Evolutionary conservation across 1,140 invertebrate genomes (phyloP), one percentile per base, ranked within the genome.

Genomic region (Apis florea): DNA sequence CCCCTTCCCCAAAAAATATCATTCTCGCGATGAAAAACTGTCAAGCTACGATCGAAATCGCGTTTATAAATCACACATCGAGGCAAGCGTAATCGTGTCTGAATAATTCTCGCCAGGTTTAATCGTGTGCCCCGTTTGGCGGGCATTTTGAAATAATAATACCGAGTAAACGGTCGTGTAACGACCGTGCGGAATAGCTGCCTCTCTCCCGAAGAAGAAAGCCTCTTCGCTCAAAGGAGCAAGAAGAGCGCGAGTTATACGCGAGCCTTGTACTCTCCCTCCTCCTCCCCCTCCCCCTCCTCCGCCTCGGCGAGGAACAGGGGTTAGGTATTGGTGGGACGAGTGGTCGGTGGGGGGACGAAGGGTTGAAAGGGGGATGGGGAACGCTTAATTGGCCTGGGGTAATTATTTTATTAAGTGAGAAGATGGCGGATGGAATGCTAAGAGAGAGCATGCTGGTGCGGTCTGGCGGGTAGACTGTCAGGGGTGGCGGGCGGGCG

Each of bases 401-500:
- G 90, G 92, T 93, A 93, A 93, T 93, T 93, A 93, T 93, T 93
- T 93, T 93, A 93, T 93, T 93, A 93, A 93, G 92, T 93, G 92
- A 93, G 92, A 93, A 93, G 91, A 93, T 93, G 91, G 92, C 90
- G 91, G 90, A 91, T 89, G 88, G 92, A 93, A 93, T 93, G 89
- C 87, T 91, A 90, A 93, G 89, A 91, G 90, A 86, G 90, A 87
- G 81, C 76, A 89, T 67, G 83, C 79, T 83, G 77, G 84, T 88
- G 87, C 84, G 87, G 87, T 88, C 87, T 88, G 87, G 73, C 85
- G 82, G 79, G 70, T 78, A 89, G 85, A 88, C 80, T 82, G 88
- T 82, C 80, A 79, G 82, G 78, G 85, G 77, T 82, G 59, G 31
- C 31, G 53, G 49, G 64, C 17, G 26, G 51, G 58, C 31, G 40